Conservation (phyloP, 53 echinoderm and acorn worm species). For the Mesocentrotus franciscanus region DNA sequence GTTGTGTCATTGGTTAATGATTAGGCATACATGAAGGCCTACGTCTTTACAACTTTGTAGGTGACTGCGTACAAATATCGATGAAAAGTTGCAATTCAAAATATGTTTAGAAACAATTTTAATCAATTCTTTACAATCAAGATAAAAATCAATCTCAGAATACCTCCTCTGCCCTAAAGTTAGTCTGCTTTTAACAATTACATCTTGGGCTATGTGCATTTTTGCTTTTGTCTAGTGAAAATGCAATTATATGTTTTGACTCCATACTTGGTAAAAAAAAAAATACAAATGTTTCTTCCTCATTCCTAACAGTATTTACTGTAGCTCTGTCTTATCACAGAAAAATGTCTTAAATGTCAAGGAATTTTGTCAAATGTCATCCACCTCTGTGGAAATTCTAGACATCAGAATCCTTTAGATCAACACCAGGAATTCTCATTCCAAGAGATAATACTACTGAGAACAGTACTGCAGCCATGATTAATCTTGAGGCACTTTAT, state of each 20-base stretch:
- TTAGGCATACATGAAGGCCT: too few species aligned
- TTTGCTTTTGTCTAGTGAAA: too few species aligned
- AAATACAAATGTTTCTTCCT: background rate
- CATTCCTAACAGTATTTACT: background rate
- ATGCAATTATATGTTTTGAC: background rate
- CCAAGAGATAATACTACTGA: background rate
- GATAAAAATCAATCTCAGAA: too few species aligned
- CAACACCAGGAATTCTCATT: conserved; percentile 19
- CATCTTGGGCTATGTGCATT: too few species aligned
- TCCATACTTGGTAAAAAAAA: background rate
- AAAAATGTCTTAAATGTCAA: conserved; percentile 27
- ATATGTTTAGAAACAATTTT: too few species aligned
- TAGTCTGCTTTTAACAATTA: too few species aligned
- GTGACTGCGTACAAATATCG: too few species aligned
- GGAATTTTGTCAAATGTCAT: conserved; percentile 48
- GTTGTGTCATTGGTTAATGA: too few species aligned
- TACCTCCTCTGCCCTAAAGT: too few species aligned
- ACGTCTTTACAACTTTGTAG: too few species aligned
- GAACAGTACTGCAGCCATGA: background rate
- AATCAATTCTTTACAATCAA: too few species aligned
- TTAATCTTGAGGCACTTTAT: background rate
- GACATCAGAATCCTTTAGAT: conserved; percentile 45
- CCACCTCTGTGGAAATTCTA: conserved; percentile 32
- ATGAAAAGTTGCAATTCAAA: too few species aligned
- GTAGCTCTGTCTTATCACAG: background rate